Conservation (phyloP, 1,140 invertebrate genomes). For the Dendrolimus kikuchii region DNA sequence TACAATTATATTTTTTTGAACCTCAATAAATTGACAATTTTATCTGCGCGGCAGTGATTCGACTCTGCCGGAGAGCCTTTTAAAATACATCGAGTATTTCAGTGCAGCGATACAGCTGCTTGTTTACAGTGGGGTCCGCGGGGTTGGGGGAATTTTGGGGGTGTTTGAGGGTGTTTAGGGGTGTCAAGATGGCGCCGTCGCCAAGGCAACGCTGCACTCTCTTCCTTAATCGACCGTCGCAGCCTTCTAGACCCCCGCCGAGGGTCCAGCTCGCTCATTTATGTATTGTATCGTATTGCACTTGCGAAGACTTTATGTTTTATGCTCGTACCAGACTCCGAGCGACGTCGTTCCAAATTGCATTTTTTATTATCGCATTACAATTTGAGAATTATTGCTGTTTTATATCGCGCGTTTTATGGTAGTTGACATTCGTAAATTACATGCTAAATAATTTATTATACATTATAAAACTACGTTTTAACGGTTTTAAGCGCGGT, state of each 20-base stretch:
- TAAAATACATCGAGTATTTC: slow-evolving; percentile 66
- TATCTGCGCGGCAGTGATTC: slow-evolving; percentile 29
- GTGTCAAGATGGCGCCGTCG: slow-evolving; percentile 62
- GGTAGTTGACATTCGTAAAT: too few species aligned
- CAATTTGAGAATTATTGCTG: too few species aligned
- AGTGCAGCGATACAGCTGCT: slow-evolving; percentile 65
- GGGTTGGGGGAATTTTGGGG: slow-evolving; percentile 10
- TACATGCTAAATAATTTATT: too few species aligned
- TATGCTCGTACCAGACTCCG: slow-evolving; percentile 12
- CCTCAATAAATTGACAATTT: slow-evolving; percentile 29
- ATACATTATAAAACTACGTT: too few species aligned
- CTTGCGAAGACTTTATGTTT: slow-evolving; percentile 36
- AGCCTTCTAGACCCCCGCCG: slow-evolving; percentile 36
- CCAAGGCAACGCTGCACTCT: slow-evolving; percentile 64
- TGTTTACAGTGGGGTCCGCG: slow-evolving; percentile 54
- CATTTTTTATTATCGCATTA: background rate
- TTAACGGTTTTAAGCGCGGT: too few species aligned
- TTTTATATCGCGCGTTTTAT: too few species aligned
- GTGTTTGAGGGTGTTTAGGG: slow-evolving; percentile 13
- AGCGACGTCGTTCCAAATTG: background rate
- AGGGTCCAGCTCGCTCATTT: slow-evolving; percentile 38
- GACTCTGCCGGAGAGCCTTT: slow-evolving; percentile 36
- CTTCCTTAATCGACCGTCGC: slow-evolving; percentile 68
- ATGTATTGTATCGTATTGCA: slow-evolving; percentile 66
- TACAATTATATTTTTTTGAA: slow-evolving; percentile 22